These are phyloP conservation scores for Belonocnema kinseyi DNA, from an alignment of 1,140 invertebrate species.

Conservation along the genomic window DNA sequence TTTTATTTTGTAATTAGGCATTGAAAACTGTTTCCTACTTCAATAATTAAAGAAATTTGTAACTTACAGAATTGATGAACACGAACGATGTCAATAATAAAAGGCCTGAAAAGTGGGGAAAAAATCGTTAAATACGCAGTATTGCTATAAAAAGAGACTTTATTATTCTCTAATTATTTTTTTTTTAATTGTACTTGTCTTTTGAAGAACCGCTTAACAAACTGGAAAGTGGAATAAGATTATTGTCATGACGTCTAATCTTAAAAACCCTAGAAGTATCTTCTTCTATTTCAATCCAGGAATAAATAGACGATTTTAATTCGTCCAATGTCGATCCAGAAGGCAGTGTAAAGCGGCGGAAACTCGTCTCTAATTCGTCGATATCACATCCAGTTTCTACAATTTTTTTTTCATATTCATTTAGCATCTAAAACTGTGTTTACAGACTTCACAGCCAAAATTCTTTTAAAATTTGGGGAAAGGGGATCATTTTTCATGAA, in stretches of 20 bases:
- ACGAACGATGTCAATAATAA: constrained; percentile 64
- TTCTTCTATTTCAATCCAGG: constrained; percentile 58
- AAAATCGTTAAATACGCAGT: background rate
- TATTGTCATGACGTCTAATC: constrained; percentile 65
- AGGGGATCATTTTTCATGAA: too few species aligned
- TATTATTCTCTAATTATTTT: too few species aligned
- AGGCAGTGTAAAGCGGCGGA: constrained; percentile 57
- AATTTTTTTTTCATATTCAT: constrained; percentile 30
- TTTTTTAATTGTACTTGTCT: constrained; percentile 58
- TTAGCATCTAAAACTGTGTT: too few species aligned
- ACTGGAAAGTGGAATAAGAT: constrained; percentile 64
- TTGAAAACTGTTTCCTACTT: background rate
- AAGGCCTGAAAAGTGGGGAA: constrained; percentile 57
- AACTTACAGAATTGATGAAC: constrained; percentile 69
- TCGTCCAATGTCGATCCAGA: constrained; percentile 58
- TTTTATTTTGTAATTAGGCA: constrained; percentile 20
- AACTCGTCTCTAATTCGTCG: constrained; percentile 48
- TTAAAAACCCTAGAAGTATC: constrained; percentile 62
- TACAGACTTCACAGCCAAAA: background rate
- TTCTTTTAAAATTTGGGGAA: background rate
- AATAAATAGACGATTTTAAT: constrained; percentile 59
- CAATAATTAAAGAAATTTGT: background rate
- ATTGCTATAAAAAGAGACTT: too few species aligned
- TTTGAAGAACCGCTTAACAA: constrained; percentile 60
- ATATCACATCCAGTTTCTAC: constrained; percentile 53